phyloP scores from a whole-genome alignment of 1,140 invertebrate species.

The Pseudomyrmex sp. region DNA sequence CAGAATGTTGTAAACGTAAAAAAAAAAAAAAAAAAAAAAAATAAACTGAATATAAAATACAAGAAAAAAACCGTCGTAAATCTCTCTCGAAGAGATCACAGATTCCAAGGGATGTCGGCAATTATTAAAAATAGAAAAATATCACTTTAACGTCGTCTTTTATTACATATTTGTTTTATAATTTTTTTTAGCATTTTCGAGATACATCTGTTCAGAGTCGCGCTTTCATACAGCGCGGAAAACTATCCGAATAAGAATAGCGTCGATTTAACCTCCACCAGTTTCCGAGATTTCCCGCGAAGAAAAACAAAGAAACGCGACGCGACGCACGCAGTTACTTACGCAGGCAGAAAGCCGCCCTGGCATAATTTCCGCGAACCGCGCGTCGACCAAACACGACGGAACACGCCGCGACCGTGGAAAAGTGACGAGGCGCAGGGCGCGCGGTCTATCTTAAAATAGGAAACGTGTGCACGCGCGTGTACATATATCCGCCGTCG shows the following conservation, averaged over 20 bases:
- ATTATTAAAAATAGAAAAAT: too few species aligned
- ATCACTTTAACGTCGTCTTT: too few species aligned
- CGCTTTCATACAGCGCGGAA: not conserved
- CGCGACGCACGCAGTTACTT: not conserved
- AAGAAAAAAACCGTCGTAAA: too few species aligned
- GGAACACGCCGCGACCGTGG: conserved; percentile 8
- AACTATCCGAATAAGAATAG: not conserved
- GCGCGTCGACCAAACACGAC: not conserved
- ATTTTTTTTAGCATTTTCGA: not conserved
- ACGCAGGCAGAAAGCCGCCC: conserved; percentile 4
- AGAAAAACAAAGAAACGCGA: conserved; percentile 26
- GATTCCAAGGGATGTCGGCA: too few species aligned
- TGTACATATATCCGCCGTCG: not conserved
- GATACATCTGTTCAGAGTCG: not conserved
- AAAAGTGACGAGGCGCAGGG: conserved; percentile 45
- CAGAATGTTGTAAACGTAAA: too few species aligned
- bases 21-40: too few species aligned
- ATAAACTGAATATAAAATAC: too few species aligned
- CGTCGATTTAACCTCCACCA: not conserved
- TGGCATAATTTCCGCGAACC: conserved; percentile 26
- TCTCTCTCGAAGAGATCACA: too few species aligned
- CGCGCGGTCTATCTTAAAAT: conserved; percentile 49
- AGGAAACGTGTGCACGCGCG: conserved; percentile 28
- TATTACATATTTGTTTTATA: too few species aligned
- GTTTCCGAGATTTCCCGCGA: not conserved